Evolutionary conservation across 2,797 vertebrate genomes (phyloP), one percentile per base, ranked within the genome.

Genomic region (Esox masquinongy): DNA sequence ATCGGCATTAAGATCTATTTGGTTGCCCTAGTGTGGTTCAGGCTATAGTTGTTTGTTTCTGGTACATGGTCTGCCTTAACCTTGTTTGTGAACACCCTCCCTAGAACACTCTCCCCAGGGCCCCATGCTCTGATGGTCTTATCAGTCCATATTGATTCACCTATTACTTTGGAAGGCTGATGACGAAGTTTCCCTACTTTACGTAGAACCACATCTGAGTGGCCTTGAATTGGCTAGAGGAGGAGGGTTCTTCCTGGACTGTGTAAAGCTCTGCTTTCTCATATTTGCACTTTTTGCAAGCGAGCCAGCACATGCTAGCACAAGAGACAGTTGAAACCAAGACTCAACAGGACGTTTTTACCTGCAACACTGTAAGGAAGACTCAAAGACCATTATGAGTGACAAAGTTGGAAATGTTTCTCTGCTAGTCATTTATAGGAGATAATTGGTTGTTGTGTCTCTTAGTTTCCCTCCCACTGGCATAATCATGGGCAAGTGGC

Each of bases 61-160:
- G 74, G 85, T 82, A 36, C 31, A 19, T 39, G 53, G 8, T 82
- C 73, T 84, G 83, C 81, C 61, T 70, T 71, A 73, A 87, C 76
- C 69, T 82, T 85, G 84, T 83, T 84, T 79, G 79, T 85, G 81
- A 86, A 80, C 79, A 31, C 2, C 39, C 49, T 26, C 67, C 4
- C 36, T 39, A 39, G 81, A 86, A 80, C 79, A 31, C 1, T 43
- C 26, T 26, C 69, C 64, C 29, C 8, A 34, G 17, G 43, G 68
- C 53, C 67, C 34, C 53, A 61, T 61, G 0, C 64, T 63, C n/a
- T 12, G 61, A 14, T 61, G 39, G n/a, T 80, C 84, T 90, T 89
- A 91, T 91, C 92, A 83, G 81, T 73, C 0, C 0, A 9, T 71
- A 88, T 90, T 22, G 89, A 92, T 87, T 79, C 11, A 61, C 36